Evolutionary conservation across 2,888 invertebrate genomes (phyloP).

Genomic region (Gasteruption jaculator): DNA sequence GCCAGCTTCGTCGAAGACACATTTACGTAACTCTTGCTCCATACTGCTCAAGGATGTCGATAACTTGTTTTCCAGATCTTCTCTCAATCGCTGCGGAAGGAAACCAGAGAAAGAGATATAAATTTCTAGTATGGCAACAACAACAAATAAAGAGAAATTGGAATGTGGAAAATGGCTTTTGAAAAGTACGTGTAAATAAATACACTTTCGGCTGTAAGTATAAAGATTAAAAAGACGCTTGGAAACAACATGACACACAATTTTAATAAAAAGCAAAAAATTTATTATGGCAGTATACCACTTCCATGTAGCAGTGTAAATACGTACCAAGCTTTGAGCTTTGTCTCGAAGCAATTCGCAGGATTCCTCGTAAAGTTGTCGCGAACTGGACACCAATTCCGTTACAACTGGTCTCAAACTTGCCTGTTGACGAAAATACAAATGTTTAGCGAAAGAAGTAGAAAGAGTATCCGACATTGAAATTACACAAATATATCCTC

Average conservation of each 20-base stretch:
- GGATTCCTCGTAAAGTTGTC: slow-evolving; percentile 70
- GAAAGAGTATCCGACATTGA: neutral
- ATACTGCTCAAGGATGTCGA: slow-evolving; percentile 64
- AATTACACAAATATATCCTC: slow-evolving; percentile 26
- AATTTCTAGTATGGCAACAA: no score
- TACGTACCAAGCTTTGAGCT: slow-evolving; percentile 58
- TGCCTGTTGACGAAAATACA: slow-evolving; percentile 50
- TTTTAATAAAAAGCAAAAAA: slow-evolving; percentile 9
- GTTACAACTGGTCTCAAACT: slow-evolving; percentile 72
- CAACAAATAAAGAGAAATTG: no score
- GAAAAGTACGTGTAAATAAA: no score
- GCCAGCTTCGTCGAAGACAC: slow-evolving; percentile 58
- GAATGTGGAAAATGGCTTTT: no score
- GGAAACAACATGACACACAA: no score
- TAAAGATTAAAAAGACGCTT: no score
- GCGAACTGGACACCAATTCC: slow-evolving; percentile 64
- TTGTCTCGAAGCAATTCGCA: slow-evolving; percentile 66
- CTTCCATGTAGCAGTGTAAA: no score
- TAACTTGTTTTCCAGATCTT: slow-evolving; percentile 67
- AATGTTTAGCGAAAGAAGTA: neutral
- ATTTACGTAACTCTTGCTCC: slow-evolving; percentile 70
- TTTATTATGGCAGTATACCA: slow-evolving; percentile 1
- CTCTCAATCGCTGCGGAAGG: slow-evolving; percentile 56
- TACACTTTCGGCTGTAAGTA: no score
- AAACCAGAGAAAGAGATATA: slow-evolving; percentile 4